These are phyloP conservation scores for Palythoa heliodiscus DNA, from an alignment of 92 coral and sea anemone species.

Conservation along the genomic window DNA sequence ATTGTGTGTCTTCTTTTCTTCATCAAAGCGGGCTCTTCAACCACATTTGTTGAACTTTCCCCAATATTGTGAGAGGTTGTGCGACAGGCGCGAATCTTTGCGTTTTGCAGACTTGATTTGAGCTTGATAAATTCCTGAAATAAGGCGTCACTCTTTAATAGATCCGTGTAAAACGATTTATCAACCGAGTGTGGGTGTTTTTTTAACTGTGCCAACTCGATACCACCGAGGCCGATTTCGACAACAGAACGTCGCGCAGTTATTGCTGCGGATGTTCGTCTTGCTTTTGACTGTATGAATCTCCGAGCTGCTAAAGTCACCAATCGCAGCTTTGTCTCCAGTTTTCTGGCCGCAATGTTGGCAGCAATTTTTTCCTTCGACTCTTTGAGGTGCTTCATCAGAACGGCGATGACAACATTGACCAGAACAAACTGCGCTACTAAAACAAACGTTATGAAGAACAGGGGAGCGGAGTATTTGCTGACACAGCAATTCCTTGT, in stretches of 20 bases:
- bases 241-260: conserved; percentile 71
- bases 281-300: conserved; percentile 77
- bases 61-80: conserved; percentile 60
- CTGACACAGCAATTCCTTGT: conserved; percentile 78
- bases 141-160: conserved; percentile 74
- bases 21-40: neutral
- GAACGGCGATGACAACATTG: conserved; percentile 97
- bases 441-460: conserved; percentile 93
- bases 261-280: conserved; percentile 53
- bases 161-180: conserved; percentile 57
- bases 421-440: conserved; percentile 97
- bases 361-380: conserved; percentile 96
- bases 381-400: conserved; percentile 95
- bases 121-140: conserved; percentile 80
- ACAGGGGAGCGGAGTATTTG: conserved; percentile 87
- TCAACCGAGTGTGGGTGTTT: conserved; percentile 46
- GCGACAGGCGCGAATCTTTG: conserved; percentile 61
- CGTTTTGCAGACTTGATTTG: conserved; percentile 71
- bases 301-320: conserved; percentile 82
- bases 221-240: conserved; percentile 81
- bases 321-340: conserved; percentile 81
- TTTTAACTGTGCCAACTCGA: conserved; percentile 78
- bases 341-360: conserved; percentile 79
- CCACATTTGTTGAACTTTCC: neutral
- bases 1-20: conserved; percentile 25